These are phyloP conservation scores for Nycticryphes semicollaris DNA, from an alignment of 2,113 vertebrate genomes.

Conservation along the genomic window DNA sequence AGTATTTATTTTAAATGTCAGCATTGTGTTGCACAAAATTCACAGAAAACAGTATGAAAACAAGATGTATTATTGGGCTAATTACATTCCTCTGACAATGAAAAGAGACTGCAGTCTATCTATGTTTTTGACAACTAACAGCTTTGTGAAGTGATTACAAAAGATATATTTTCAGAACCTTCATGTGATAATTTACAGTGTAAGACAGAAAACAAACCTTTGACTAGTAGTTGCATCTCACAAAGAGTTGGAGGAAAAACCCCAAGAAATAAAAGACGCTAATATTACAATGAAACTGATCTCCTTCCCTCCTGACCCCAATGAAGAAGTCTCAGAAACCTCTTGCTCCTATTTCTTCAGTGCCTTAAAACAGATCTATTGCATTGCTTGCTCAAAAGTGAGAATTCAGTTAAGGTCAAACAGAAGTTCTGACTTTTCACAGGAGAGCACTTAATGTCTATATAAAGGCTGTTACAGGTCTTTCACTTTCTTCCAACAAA, in stretches of 20 bases:
- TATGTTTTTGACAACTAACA: neutral
- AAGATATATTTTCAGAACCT: neutral
- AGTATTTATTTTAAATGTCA: neutral
- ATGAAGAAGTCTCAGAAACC: neutral
- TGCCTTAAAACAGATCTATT: neutral
- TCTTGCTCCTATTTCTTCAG: neutral
- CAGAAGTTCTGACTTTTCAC: accelerated
- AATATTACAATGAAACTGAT: neutral
- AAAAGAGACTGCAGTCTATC: neutral
- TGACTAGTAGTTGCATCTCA: neutral
- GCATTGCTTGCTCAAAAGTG: neutral
- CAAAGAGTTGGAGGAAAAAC: neutral
- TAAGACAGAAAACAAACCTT: neutral
- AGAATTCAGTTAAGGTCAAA: neutral
- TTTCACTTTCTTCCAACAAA: neutral
- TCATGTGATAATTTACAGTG: neutral
- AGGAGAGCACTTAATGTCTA: neutral
- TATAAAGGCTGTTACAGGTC: neutral
- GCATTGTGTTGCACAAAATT: neutral
- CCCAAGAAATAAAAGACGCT: neutral
- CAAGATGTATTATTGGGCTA: neutral
- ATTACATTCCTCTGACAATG: neutral
- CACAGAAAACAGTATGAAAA: neutral
- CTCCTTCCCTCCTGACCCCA: neutral
- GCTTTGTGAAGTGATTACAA: neutral